phyloP scores from a whole-genome alignment of 2,113 vertebrate species.

The Rhabdornis inornatus region DNA sequence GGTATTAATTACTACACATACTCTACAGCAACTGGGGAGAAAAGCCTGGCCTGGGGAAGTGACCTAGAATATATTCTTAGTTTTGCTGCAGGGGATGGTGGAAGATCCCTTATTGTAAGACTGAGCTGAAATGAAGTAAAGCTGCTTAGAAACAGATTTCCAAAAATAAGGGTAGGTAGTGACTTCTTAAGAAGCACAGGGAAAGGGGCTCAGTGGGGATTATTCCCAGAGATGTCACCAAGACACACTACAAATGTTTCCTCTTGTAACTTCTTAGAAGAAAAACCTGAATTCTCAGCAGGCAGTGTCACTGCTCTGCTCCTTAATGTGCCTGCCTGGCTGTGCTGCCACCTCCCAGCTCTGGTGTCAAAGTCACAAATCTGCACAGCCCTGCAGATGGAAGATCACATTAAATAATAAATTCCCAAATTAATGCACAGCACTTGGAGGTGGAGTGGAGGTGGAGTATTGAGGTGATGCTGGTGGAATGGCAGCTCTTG shows the following conservation, averaged over 20 bases:
- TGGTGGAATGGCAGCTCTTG: neutral
- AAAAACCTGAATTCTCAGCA: neutral
- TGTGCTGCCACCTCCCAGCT: neutral
- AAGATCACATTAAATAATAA: neutral
- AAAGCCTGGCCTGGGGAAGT: neutral
- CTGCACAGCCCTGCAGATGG: neutral
- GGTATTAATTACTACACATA: neutral
- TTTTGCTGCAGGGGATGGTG: neutral
- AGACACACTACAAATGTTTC: neutral
- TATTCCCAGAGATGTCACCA: neutral
- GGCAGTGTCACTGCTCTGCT: neutral
- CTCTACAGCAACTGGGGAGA: neutral
- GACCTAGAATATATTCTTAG: neutral
- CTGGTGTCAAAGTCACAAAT: neutral
- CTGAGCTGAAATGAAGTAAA: neutral
- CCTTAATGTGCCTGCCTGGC: neutral
- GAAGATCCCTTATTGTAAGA: neutral
- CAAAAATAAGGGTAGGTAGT: neutral
- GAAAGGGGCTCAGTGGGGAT: conserved; percentile 6
- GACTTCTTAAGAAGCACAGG: neutral
- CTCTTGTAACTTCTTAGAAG: neutral
- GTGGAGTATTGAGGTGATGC: neutral
- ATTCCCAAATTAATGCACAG: neutral
- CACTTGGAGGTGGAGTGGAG: neutral
- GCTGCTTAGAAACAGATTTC: conserved; percentile 19